These are phyloP conservation scores for Camponotus fellah DNA, from an alignment of 2,888 invertebrate species.

Conservation along the genomic window DNA sequence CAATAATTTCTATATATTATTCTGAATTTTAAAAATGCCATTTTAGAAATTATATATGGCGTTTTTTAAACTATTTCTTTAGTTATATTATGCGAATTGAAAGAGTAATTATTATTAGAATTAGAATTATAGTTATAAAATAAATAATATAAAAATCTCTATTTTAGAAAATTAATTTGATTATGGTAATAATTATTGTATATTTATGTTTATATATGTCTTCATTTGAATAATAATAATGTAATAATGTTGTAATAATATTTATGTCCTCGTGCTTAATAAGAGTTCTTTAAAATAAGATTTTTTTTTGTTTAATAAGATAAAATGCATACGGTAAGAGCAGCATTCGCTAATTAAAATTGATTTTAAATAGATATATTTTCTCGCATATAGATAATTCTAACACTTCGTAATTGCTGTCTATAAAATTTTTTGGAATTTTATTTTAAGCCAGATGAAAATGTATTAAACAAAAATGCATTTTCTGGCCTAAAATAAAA, in stretches of 20 bases:
- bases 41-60: not conserved
- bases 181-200: not conserved
- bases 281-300: not conserved
- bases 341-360: not conserved
- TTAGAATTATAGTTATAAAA: not conserved
- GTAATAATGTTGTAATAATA: not conserved
- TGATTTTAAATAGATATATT: not conserved
- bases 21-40: not conserved
- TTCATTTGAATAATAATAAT: not conserved
- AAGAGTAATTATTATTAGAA: not conserved
- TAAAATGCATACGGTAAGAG: not conserved
- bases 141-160: not conserved
- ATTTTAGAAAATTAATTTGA: not conserved
- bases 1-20: not conserved
- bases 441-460: not conserved
- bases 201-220: not conserved
- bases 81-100: not conserved
- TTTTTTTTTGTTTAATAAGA: not conserved
- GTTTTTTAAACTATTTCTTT: not conserved
- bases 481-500: not conserved
- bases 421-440: not conserved
- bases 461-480: not conserved
- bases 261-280: not conserved
- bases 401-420: not conserved
- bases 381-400: not conserved